These are phyloP conservation scores for Hirudo medicinalis DNA, from an alignment of 1,140 invertebrate species.

Conservation along the genomic window DNA sequence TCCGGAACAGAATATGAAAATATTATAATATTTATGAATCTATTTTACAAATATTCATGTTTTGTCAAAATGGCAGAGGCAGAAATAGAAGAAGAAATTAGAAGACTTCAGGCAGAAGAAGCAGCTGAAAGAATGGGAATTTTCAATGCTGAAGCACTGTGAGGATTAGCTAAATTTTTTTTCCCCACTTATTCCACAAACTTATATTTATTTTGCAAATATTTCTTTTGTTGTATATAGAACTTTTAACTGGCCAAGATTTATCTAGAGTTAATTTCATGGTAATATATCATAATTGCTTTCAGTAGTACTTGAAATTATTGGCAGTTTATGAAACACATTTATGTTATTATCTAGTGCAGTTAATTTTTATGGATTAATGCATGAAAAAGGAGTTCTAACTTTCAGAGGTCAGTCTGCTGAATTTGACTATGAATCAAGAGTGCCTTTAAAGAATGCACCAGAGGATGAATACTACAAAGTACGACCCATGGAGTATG, in stretches of 20 bases:
- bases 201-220: not conserved
- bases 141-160: constrained; percentile 11
- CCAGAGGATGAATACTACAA: not conserved
- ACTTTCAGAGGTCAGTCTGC: not conserved
- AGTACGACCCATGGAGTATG: not conserved
- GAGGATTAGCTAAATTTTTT: not conserved
- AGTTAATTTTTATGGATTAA: too few species aligned
- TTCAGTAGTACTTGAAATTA: too few species aligned
- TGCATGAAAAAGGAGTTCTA: not conserved
- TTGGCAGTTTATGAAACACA: too few species aligned
- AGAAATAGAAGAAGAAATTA: constrained; percentile 21
- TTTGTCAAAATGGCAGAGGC: constrained; percentile 16
- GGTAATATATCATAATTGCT: too few species aligned
- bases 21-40: too few species aligned
- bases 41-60: constrained; percentile 4
- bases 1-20: too few species aligned
- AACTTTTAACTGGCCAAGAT: not conserved
- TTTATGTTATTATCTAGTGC: too few species aligned
- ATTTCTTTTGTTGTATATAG: not conserved
- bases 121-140: constrained; percentile 18
- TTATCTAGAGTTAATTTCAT: too few species aligned
- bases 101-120: constrained; percentile 21
- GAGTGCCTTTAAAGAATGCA: not conserved
- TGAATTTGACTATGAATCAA: not conserved
- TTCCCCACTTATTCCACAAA: too few species aligned